Evolutionary conservation across 2,113 vertebrate species (phyloP).

Genomic region (Hydrochoerus hydrochaeris): DNA sequence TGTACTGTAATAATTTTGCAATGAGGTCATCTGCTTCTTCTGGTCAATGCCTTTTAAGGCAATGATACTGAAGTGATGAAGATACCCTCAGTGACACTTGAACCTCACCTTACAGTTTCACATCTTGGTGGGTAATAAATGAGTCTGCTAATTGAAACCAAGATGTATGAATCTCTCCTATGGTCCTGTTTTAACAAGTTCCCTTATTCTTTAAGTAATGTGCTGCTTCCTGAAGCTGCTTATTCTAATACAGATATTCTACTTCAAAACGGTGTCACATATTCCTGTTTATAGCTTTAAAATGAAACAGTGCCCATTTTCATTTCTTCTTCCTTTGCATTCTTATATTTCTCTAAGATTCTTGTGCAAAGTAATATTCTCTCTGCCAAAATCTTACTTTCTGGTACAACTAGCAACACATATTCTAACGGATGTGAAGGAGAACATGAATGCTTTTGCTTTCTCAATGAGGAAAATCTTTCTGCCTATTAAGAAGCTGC

Average conservation of each 20-base stretch:
- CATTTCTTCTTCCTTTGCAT: no score
- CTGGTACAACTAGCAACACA: neutral
- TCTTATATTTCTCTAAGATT: neutral
- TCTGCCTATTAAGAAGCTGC: neutral
- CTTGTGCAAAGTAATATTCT: neutral
- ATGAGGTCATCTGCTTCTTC: constrained; percentile 91
- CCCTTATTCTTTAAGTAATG: constrained; percentile 51
- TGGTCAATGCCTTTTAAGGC: constrained; percentile 95
- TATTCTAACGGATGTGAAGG: neutral
- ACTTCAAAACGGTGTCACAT: neutral
- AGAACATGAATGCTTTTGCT: neutral
- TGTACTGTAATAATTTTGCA: constrained; percentile 92
- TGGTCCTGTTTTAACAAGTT: constrained; percentile 64
- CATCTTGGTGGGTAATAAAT: constrained; percentile 92
- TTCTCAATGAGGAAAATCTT: neutral
- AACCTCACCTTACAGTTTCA: constrained; percentile 92
- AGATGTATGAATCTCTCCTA: constrained; percentile 87
- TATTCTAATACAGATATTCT: neutral
- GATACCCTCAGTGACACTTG: constrained; percentile 90
- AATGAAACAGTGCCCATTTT: neutral
- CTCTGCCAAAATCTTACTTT: neutral
- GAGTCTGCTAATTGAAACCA: constrained; percentile 92
- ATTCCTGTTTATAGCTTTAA: neutral
- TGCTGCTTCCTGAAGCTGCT: neutral
- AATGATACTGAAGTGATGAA: constrained; percentile 97